A percentile compares a stretch with the other conserved stretches of the same genome.
These are phyloP conservation scores for Lydus trimaculatus DNA, from an alignment of 2,888 invertebrate genomes.

Conservation along the genomic window DNA sequence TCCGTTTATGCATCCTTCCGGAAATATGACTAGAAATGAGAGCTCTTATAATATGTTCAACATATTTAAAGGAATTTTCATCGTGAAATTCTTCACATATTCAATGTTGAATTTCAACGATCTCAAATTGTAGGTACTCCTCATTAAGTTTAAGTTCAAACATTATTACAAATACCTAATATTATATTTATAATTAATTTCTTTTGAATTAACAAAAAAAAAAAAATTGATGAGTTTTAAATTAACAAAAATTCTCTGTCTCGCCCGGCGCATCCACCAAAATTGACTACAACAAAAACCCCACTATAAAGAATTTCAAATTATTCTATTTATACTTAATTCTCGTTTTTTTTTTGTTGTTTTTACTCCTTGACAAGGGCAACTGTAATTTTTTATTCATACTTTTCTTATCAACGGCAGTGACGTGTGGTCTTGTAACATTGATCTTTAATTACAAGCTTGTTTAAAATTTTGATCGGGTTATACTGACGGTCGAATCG, in stretches of 20 bases:
- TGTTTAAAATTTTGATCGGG: slow-evolving; percentile 10
- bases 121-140: not conserved
- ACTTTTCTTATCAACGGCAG: not conserved
- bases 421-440: not conserved
- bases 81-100: not conserved
- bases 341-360: not conserved
- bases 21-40: not conserved
- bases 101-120: not conserved
- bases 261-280: slow-evolving; percentile 3
- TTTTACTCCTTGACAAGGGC: not conserved
- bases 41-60: not conserved
- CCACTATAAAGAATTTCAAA: not conserved
- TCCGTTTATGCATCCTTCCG: not conserved
- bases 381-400: not conserved
- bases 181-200: not conserved
- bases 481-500: slow-evolving; percentile 1
- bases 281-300: not conserved
- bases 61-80: slow-evolving; percentile 1
- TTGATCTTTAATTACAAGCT: slow-evolving; percentile 10
- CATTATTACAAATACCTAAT: not conserved
- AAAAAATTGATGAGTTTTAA: not conserved
- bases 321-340: not conserved
- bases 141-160: not conserved
- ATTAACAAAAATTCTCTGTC: not conserved
- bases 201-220: not conserved